Evolutionary conservation across 2,113 vertebrate species (phyloP).

Genomic region (Haemorhous mexicanus): DNA sequence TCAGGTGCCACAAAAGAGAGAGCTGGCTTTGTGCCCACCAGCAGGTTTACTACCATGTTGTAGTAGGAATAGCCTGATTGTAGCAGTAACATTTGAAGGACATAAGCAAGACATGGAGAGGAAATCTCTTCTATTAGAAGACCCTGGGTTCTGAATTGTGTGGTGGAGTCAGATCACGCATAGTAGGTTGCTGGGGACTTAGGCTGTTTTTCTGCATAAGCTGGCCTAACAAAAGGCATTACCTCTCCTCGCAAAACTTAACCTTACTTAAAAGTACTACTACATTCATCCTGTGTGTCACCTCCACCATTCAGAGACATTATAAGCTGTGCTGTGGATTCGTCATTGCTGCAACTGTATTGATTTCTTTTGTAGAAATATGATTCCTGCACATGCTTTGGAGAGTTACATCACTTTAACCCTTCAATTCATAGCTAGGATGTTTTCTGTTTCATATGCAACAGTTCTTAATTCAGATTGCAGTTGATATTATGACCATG

Average conservation of each 20-base stretch:
- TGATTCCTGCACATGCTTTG: background rate
- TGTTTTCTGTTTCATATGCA: background rate
- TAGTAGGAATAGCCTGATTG: background rate
- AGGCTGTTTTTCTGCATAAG: background rate
- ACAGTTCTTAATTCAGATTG: constrained; percentile 34
- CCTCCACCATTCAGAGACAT: background rate
- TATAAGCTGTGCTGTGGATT: background rate
- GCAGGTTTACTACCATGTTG: background rate
- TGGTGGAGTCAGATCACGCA: background rate
- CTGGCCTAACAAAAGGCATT: background rate
- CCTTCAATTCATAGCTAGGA: background rate
- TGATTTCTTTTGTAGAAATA: background rate
- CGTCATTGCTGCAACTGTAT: background rate
- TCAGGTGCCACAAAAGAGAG: background rate
- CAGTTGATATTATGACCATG: background rate
- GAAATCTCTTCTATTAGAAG: constrained; percentile 1
- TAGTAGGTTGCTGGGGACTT: background rate
- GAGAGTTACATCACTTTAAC: background rate
- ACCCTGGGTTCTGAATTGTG: constrained; percentile 17
- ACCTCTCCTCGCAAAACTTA: background rate
- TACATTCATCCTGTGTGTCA: background rate
- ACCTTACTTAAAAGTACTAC: background rate
- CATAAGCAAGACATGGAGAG: background rate
- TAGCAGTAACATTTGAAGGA: background rate
- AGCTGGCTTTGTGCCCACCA: background rate